These are phyloP conservation scores for Zaprionus africanus DNA, from an alignment of 1,140 invertebrate species.

Conservation along the genomic window DNA sequence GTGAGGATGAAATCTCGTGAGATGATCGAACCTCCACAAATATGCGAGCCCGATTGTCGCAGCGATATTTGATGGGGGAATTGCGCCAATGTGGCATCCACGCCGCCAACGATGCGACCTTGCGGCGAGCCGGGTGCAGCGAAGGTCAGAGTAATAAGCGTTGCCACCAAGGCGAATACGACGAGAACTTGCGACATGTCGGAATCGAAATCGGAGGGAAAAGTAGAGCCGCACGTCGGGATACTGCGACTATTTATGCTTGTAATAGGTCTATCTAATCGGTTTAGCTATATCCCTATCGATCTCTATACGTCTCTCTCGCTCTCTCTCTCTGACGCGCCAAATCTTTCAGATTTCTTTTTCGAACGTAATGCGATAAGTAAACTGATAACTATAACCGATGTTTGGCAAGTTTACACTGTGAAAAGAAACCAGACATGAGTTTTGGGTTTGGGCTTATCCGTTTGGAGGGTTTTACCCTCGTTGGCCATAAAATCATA, in stretches of 20 bases:
- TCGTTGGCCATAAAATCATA: constrained; percentile 3
- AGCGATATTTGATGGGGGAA: constrained; percentile 85
- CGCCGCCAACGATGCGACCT: constrained; percentile 84
- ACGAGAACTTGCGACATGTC: constrained; percentile 34
- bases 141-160: background rate
- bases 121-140: constrained; percentile 18
- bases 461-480: constrained; percentile 13
- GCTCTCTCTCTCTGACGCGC: constrained; percentile 6
- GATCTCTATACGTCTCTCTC: background rate
- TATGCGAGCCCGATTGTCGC: constrained; percentile 71
- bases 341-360: background rate
- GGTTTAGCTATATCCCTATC: background rate
- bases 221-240: background rate
- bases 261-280: constrained; percentile 38
- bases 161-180: background rate
- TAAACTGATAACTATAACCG: background rate
- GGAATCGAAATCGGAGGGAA: background rate
- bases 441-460: constrained; percentile 1
- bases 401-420: background rate
- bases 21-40: constrained; percentile 86
- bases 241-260: constrained; percentile 28
- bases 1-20: constrained; percentile 85
- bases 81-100: constrained; percentile 67
- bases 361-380: constrained; percentile 9
- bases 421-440: background rate